phyloP scores from a whole-genome alignment of 1,140 invertebrate species.

The Leucophenga varia region DNA sequence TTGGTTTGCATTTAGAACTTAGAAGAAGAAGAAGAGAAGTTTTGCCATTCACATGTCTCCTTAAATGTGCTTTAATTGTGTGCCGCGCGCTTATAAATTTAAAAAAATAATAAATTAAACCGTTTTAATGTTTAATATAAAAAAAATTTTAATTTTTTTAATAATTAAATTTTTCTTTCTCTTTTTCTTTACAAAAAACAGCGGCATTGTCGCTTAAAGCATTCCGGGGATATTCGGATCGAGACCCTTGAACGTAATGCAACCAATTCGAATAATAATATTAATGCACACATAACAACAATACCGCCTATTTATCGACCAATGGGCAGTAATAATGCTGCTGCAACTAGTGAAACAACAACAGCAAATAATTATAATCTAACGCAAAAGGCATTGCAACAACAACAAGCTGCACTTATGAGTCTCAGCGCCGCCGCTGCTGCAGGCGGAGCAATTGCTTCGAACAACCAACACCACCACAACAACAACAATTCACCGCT shows the following conservation, averaged over 20 bases:
- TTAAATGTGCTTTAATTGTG: too few species aligned
- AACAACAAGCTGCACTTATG: too few species aligned
- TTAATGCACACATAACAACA: slow-evolving; percentile 10
- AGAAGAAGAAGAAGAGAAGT: too few species aligned
- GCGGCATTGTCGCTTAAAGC: slow-evolving; percentile 73
- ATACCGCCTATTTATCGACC: slow-evolving; percentile 47
- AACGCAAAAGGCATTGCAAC: slow-evolving; percentile 3
- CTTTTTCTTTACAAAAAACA: slow-evolving; percentile 48
- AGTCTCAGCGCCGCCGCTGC: too few species aligned
- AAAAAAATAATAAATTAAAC: too few species aligned
- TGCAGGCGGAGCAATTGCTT: too few species aligned
- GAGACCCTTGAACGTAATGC: slow-evolving; percentile 59
- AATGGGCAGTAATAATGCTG: slow-evolving; percentile 37
- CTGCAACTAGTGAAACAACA: slow-evolving; percentile 31
- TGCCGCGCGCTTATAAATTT: too few species aligned
- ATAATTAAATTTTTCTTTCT: slow-evolving; percentile 14
- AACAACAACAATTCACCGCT: slow-evolving; percentile 9
- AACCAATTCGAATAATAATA: slow-evolving; percentile 12
- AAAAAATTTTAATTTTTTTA: too few species aligned
- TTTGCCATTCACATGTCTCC: too few species aligned
- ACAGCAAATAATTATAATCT: slow-evolving; percentile 2
- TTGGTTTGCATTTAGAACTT: too few species aligned
- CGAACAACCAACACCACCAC: slow-evolving; percentile 8
- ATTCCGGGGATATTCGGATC: slow-evolving; percentile 70
- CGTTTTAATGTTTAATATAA: too few species aligned